These are phyloP conservation scores for Notolabrus celidotus DNA, from an alignment of 2,797 vertebrate species.

Conservation along the genomic window DNA sequence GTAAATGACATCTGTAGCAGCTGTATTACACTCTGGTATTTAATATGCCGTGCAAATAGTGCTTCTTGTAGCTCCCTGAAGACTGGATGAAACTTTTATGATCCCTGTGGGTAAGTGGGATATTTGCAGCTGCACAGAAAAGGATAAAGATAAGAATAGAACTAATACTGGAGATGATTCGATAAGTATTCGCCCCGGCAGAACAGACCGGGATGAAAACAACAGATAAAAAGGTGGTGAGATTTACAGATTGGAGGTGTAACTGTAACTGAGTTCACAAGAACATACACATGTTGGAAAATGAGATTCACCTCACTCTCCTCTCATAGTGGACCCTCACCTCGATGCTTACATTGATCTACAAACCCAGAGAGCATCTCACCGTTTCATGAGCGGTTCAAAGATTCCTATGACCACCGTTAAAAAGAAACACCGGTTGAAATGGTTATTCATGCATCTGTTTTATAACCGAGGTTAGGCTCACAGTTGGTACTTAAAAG, in stretches of 20 bases:
- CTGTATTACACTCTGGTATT: conserved; percentile 31
- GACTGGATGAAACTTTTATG: conserved; percentile 52
- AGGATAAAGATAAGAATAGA: conserved; percentile 46
- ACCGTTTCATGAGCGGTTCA: too few relatives aligned
- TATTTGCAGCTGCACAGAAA: conserved; percentile 38
- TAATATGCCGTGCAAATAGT: conserved; percentile 43
- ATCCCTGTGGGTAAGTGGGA: conserved; percentile 27
- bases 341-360: too few relatives aligned
- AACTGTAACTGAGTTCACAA: conserved; percentile 37
- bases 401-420: too few relatives aligned
- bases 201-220: conserved; percentile 23
- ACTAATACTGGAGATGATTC: conserved; percentile 46
- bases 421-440: too few relatives aligned
- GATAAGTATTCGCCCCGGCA: conserved; percentile 42
- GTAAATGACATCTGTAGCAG: conserved; percentile 38
- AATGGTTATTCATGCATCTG: too few relatives aligned
- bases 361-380: too few relatives aligned
- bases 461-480: too few relatives aligned
- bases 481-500: too few relatives aligned
- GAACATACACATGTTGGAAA: conserved; percentile 63
- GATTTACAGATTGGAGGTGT: conserved; percentile 32
- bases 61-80: conserved; percentile 45
- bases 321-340: conserved; percentile 24
- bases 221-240: conserved; percentile 30
- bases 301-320: conserved; percentile 58